Base-by-base conservation (phyloP, 2,888 invertebrate species). In the Perizoma affinitatum region DNA sequence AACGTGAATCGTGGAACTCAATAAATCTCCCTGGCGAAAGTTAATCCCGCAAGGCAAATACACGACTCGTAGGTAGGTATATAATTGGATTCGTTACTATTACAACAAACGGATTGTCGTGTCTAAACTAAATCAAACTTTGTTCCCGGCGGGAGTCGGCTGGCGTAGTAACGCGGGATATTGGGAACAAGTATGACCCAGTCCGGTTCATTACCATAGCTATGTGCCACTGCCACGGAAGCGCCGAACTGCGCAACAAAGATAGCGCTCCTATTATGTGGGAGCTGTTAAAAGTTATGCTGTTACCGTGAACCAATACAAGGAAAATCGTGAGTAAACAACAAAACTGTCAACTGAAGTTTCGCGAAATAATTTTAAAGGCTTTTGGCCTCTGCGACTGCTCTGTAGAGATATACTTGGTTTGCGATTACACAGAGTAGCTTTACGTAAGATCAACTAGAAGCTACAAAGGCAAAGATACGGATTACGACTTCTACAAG, bases 51-150 rank as follows among this genome's bases (percentile, higher is more conserved):
- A 61, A 68, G 64, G 63, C 61, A 71, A 58, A 63, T 44, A 58
- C 53, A 53, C 44, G 7, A 50, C n/a, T 67, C 58, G 48, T 65
- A 65, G 54, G 63, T 65, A 69, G 61, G 72, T 68, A 71, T 76
- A 76, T 82, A 86, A 86, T 86, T 85, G 80, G 83, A 80, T 86
- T 84, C 76, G 79, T 82, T 81, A 80, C 78, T 75, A 80, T 80
- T 78, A 80, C 79, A 78, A 79, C 79, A 84, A 83, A 79, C 84
- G 80, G 83, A 88, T 85, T 84, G 84, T 84, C 84, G 80, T 80
- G 80, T 86, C 85, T 84, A 81, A 89, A 89, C 88, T 87, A 84
- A 88, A 90, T 89, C 86, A 88, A 90, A 90, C 83, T 90, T 89
- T 84, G 83, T 80, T 82, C 85, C 88, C 89, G 76, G 67, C 73